These are phyloP conservation scores for Limanda limanda DNA, from an alignment of 2,113 vertebrate genomes.

Conservation along the genomic window DNA sequence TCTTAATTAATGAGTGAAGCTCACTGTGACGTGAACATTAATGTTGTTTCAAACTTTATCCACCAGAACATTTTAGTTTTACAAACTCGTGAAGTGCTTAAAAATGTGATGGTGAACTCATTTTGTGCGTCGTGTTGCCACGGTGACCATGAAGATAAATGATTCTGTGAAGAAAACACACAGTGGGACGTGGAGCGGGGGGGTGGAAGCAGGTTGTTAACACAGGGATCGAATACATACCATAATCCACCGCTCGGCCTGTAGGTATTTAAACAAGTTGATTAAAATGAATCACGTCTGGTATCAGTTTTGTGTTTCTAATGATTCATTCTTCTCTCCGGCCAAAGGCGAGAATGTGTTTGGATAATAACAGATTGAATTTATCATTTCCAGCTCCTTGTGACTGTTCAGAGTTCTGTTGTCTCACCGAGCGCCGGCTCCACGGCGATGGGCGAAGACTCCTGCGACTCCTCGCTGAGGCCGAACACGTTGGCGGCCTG, in stretches of 20 bases:
- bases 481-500: constrained; percentile 93
- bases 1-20: too few species aligned
- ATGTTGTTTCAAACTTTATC: too few species aligned
- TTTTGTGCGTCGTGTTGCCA: not conserved
- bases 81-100: not conserved
- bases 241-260: constrained; percentile 72
- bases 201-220: not conserved
- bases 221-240: constrained; percentile 70
- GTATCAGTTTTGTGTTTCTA: too few species aligned
- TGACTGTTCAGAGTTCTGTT: too few species aligned
- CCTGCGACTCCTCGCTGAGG: constrained; percentile 93
- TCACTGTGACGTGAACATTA: too few species aligned
- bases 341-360: too few species aligned
- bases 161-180: constrained; percentile 24
- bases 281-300: not conserved
- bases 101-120: not conserved
- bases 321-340: too few species aligned
- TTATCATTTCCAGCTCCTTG: too few species aligned
- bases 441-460: constrained; percentile 89
- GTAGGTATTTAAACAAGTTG: constrained; percentile 33
- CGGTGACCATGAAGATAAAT: not conserved
- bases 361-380: too few species aligned
- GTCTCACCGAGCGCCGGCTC: constrained; percentile 92
- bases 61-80: too few species aligned
- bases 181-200: constrained; percentile 8